Conservation (phyloP, 2,113 vertebrate genomes). For the Callipepla squamata region DNA sequence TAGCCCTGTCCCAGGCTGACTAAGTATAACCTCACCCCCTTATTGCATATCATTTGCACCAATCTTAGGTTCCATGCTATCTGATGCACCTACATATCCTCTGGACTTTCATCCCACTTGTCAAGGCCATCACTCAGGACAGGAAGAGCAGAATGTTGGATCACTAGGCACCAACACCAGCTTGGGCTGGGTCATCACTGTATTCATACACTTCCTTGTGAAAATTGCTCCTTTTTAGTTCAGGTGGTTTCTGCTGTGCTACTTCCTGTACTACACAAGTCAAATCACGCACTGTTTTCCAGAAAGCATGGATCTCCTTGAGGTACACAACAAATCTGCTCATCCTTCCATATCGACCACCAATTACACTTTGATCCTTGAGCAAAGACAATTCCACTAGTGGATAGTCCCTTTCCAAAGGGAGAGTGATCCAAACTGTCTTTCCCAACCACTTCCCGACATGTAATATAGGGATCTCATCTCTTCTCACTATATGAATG, state of each 20-base stretch:
- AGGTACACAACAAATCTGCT: background rate
- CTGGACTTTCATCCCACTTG: background rate
- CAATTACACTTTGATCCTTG: background rate
- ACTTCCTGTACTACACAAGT: background rate
- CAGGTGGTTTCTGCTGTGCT: background rate
- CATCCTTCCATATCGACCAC: background rate
- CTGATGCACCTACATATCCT: background rate
- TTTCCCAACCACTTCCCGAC: background rate
- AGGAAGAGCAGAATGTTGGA: background rate
- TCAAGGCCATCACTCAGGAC: background rate
- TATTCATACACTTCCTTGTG: background rate
- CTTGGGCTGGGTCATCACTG: background rate
- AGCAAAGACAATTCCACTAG: background rate
- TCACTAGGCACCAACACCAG: background rate
- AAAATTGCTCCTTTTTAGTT: background rate
- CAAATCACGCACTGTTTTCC: background rate
- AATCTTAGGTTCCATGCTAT: background rate
- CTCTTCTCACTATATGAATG: background rate
- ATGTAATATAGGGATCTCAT: background rate
- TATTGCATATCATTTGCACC: background rate
- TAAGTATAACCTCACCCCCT: background rate
- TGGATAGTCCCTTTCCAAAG: background rate
- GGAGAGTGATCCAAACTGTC: background rate
- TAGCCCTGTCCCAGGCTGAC: no score
- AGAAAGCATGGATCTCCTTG: background rate